phyloP scores from a whole-genome alignment of 1,140 invertebrate species.

The Planococcus citri region DNA sequence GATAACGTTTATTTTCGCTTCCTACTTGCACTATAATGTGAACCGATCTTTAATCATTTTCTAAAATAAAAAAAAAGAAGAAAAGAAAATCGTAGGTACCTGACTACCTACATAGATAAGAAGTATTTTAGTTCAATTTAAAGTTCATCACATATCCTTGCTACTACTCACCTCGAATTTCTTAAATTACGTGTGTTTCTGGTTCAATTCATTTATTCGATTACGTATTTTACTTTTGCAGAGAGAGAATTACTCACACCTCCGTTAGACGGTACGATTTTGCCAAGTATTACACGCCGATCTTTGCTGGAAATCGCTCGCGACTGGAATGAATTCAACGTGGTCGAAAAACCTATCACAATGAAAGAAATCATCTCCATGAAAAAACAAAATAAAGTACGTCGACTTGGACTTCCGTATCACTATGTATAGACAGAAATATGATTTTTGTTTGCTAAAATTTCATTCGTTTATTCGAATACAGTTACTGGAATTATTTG shows the following conservation, averaged over 20 bases:
- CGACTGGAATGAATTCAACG: constrained; percentile 78
- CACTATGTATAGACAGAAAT: background rate
- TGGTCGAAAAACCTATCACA: constrained; percentile 69
- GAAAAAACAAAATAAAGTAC: constrained; percentile 69
- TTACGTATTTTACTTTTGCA: constrained; percentile 36
- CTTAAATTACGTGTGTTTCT: too few species aligned
- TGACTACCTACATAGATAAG: too few species aligned
- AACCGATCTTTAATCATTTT: too few species aligned
- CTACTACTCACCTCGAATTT: too few species aligned
- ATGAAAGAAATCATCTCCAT: constrained; percentile 72
- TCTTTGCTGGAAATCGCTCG: constrained; percentile 69
- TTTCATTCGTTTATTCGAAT: too few species aligned
- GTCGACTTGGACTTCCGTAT: constrained; percentile 29
- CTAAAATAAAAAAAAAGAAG: too few species aligned
- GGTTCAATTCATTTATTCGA: too few species aligned
- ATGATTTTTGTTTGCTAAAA: background rate
- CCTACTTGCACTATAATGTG: too few species aligned
- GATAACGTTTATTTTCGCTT: too few species aligned
- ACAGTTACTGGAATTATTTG: constrained; percentile 86
- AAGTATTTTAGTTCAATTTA: too few species aligned
- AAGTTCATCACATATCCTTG: too few species aligned
- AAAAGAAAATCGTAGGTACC: too few species aligned
- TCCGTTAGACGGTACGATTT: constrained; percentile 77
- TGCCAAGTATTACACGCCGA: constrained; percentile 84
- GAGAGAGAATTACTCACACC: constrained; percentile 87